Evolutionary conservation across 2,888 invertebrate genomes (phyloP).

Genomic region (Cheiracanthium punctorium): DNA sequence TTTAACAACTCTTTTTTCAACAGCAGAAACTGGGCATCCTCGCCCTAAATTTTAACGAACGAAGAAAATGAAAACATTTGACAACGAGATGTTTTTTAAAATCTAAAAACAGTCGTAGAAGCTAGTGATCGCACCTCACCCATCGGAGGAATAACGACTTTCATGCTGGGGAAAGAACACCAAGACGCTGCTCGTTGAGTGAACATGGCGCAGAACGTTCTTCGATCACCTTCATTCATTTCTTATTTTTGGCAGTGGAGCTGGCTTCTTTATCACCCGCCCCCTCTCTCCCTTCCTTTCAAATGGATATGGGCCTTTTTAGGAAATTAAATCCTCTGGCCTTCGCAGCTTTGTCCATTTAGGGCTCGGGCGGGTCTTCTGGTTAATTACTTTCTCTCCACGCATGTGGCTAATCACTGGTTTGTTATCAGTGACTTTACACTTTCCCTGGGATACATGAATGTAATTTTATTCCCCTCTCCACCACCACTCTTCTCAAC

Average conservation of each 20-base stretch:
- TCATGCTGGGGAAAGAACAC: conserved; percentile 59
- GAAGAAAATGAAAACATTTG: conserved; percentile 41
- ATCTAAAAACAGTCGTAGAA: conserved; percentile 65
- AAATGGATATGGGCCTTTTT: not conserved
- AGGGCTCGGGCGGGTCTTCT: not conserved
- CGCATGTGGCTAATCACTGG: too few relatives aligned
- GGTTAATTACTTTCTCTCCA: too few relatives aligned
- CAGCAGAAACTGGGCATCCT: conserved; percentile 51
- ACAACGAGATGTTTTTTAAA: conserved; percentile 65
- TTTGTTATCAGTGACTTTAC: not conserved
- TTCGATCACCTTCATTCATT: conserved; percentile 23
- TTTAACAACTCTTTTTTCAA: conserved; percentile 16
- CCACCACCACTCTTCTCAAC: too few relatives aligned
- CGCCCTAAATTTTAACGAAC: conserved; percentile 26
- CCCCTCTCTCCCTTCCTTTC: conserved; percentile 51
- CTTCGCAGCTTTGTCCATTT: not conserved
- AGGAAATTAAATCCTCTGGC: not conserved
- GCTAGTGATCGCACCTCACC: conserved; percentile 52
- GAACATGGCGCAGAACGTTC: conserved; percentile 61
- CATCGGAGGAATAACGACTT: conserved; percentile 50
- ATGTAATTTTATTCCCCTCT: too few relatives aligned
- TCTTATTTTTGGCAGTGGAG: conserved; percentile 69
- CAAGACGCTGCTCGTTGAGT: conserved; percentile 63
- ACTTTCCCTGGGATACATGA: not conserved
- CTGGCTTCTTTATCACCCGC: conserved; percentile 44